A percentile compares a stretch with the other conserved stretches of the same genome.
Evolutionary conservation across 2,888 invertebrate genomes (phyloP).

Genomic region (Nymphalis urticae): DNA sequence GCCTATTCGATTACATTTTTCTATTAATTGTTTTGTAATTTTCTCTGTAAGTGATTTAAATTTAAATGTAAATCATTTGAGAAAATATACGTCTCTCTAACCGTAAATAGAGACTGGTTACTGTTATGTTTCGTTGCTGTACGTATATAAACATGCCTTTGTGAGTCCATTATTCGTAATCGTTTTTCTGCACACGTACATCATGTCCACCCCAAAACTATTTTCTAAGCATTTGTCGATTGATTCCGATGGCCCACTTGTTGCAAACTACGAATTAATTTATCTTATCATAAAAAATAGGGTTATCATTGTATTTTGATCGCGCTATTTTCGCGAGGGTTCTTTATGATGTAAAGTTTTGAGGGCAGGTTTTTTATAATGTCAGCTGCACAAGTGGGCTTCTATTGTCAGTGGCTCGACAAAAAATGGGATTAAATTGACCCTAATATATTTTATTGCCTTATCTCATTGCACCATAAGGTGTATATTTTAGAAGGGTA

Average conservation of each 20-base stretch:
- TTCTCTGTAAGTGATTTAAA: no score
- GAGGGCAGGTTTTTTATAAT: slow-evolving; percentile 58
- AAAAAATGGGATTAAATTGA: slow-evolving; percentile 60
- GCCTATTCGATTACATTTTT: no score
- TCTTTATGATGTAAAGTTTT: slow-evolving; percentile 40
- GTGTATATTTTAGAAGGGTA: slow-evolving; percentile 34
- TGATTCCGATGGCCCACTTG: slow-evolving; percentile 51
- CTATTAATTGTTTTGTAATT: no score
- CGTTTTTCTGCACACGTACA: neutral
- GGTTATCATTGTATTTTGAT: slow-evolving; percentile 36
- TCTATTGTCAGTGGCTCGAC: slow-evolving; percentile 54
- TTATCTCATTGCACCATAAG: slow-evolving; percentile 45
- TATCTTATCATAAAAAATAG: slow-evolving; percentile 43
- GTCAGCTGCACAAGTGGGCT: slow-evolving; percentile 77
- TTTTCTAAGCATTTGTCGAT: slow-evolving; percentile 41
- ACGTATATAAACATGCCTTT: neutral
- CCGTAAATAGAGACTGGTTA: no score
- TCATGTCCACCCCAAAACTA: slow-evolving; percentile 25
- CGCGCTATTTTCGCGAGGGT: slow-evolving; percentile 35
- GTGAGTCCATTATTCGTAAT: neutral
- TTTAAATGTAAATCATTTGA: no score
- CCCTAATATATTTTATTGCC: slow-evolving; percentile 43
- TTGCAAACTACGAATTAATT: slow-evolving; percentile 48
- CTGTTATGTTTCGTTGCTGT: no score
- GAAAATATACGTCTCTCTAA: no score